Evolutionary conservation across 2,888 invertebrate genomes (phyloP).

Genomic region (Plagodis dolabraria): DNA sequence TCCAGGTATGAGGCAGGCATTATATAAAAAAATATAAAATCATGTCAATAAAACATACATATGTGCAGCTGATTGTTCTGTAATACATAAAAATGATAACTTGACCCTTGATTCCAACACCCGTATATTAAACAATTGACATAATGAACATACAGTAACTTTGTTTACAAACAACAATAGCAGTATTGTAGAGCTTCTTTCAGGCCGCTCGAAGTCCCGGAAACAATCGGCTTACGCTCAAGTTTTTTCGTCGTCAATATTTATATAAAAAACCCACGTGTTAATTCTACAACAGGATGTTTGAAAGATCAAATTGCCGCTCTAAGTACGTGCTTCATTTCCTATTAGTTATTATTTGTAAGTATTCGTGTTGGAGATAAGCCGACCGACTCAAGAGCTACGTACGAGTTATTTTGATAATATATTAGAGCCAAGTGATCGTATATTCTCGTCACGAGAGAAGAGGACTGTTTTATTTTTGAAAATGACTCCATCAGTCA

Average conservation of each 20-base stretch:
- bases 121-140: background rate
- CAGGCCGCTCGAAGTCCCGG: constrained; percentile 44
- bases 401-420: constrained; percentile 74
- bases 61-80: no score
- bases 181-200: constrained; percentile 5
- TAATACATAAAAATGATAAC: no score
- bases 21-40: no score
- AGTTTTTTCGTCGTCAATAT: constrained; percentile 70
- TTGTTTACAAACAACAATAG: constrained; percentile 9
- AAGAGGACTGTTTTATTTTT: constrained; percentile 78
- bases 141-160: background rate
- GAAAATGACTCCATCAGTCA: constrained; percentile 81
- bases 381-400: constrained; percentile 52
- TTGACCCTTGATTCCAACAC: background rate
- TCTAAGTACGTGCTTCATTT: constrained; percentile 75
- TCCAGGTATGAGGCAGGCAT: no score
- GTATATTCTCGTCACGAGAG: constrained; percentile 61
- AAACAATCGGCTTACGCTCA: constrained; percentile 63
- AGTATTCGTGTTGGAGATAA: constrained; percentile 69
- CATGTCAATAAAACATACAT: no score
- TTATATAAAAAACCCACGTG: constrained; percentile 73
- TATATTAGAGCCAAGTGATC: constrained; percentile 75
- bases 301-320: constrained; percentile 69
- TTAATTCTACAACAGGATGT: constrained; percentile 78
- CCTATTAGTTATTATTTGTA: constrained; percentile 77